Evolutionary conservation across 2,797 vertebrate species (phyloP), one percentile per base, ranked within the genome.

Genomic region (Tolypeutes matacus): DNA sequence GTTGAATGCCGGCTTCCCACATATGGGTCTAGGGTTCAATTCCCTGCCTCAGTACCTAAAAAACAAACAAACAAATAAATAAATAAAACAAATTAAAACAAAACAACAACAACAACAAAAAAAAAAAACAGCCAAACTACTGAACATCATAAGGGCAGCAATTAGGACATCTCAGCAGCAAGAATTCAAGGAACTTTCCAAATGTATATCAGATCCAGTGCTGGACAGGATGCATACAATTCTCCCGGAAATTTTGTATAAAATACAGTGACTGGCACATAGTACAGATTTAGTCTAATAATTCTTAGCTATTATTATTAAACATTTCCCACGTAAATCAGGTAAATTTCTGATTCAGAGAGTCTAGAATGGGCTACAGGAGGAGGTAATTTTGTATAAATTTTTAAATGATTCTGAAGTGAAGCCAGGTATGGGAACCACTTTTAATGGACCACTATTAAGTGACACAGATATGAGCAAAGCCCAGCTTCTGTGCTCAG

Each of bases 301-400:
- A 82, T 78, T 94, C 7, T 91, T 70, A 91, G 18, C 51, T 92
- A 31, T 46, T 31, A 27, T 84, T 75, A 69, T 25, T 62, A 92
- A 51, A 56, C 3, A 69, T 73, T 77, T 87, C 85, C 31, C 67
- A 15, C 62, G 23, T 80, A 72, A 73, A 90, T 80, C 34, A 89
- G 12, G 12, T 62, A 67, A 0, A 87, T 21, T 78, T 94, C 27
- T 56, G 25, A 81, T 58, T 7, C 56, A 73, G 29, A 83, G 14
- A 89, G 56, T 39, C 36, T 49, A 87, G 39, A 13, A 64, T 75
- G 23, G 18, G 20, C 3, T 34, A 77, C 14, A 73, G 12, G 21
- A 92, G 91, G 51, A 23, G 62, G 25, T 1, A 25, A 72, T 95
- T 95, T 90, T 85, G 23, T 11, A 36, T 70, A 78, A 72, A 21